Evolutionary conservation across 2,888 invertebrate species (phyloP), one percentile per base, ranked within the genome.

Genomic region (Cosmorhoe ocellata): DNA sequence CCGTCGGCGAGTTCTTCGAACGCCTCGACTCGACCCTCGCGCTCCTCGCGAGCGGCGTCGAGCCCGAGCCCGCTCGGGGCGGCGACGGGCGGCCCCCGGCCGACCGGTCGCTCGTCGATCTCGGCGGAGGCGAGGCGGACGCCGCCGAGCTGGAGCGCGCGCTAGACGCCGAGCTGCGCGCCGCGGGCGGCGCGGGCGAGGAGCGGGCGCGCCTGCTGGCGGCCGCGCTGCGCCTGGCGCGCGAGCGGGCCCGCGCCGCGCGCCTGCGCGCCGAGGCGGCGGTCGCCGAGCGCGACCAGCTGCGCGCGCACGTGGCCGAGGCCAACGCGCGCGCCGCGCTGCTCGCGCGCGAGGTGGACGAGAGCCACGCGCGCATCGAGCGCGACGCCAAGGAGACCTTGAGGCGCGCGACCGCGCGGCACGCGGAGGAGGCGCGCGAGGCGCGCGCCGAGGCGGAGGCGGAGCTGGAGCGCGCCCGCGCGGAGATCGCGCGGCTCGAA

Each of bases 301-400:
- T 98, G 30, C 93, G 94, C 56, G 84, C 91, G 8, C 97, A 97
- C 71, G 93, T 97, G 11, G 88, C 91, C 12, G 97, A 97, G 73
- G 96, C 97, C 0, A 97, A 97, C 73, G 92, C 94, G 49, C 91
- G 97, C 62, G 96, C 96, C 0, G 92, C 93, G 0, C 76, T 96
- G 44, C 87, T 98, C 40, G 98, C 97, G 0, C 96, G 96, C 66
- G 98, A 98, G 80, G 95, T 97, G 1, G 98, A 98, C 76, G 98
- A 98, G 69, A 94, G 95, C 65, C 97, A 98, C 76, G 92, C 94
- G 0, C 93, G 94, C 51, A 91, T 97, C 74, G 98, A 98, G 76
- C 93, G 93, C 56, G 93, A 94, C 24, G 92, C 95, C 22, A 93
- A 94, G 71, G 92, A 93, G 37, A 94, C 92, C 85, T 91, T 94